Evolutionary conservation across 2,797 vertebrate species (phyloP), one percentile per base, ranked within the genome.

Genomic region (Iguana delicatissima): DNA sequence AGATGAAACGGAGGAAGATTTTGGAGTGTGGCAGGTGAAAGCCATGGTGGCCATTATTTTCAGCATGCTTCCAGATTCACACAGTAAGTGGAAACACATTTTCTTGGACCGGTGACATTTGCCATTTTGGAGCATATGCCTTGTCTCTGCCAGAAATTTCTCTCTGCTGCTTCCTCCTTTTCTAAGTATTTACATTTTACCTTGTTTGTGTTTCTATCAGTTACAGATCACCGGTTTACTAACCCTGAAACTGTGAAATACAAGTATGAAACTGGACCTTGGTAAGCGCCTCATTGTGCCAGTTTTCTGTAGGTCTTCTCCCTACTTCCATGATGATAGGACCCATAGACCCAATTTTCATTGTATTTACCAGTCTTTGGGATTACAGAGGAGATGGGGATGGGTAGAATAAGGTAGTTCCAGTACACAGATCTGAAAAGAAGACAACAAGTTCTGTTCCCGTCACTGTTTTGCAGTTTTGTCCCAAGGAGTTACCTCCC

Each of bases 241-340:
- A 97, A 97, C 91, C 97, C 98, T 80, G 98, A 99, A 97, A 97
- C 97, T 0, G 98, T 99, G 95, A 99, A 98, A 94, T 97, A 97
- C 98, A 99, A 99, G 96, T 99, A 99, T 80, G 98, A 99, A 94
- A 99, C 99, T 0, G 99, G 99, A 91, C 98, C 99, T 72, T 99
- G 99, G 99, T 99, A 97, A 95, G 98, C 98, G 67, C 10, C 67
- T 32, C 29, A 69, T 32, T 69, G 29, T 2, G 29, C 10, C 6
- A 94, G 92, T 9, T 50, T 88, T 86, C 82, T 57, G 76, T 93
- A 69, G 87, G 1, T 80, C 24, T 6, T 9, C 3, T 32, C 38
- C 10, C n/a, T 42, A 2, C 26, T 35, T 16, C 38, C 24, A 67
- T 80, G 20, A 69, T 6, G 35, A 14, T 26, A 46, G 6, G 4